These are phyloP conservation scores for Caenorhabditis latens DNA, from an alignment of 1,140 invertebrate species.

Conservation along the genomic window DNA sequence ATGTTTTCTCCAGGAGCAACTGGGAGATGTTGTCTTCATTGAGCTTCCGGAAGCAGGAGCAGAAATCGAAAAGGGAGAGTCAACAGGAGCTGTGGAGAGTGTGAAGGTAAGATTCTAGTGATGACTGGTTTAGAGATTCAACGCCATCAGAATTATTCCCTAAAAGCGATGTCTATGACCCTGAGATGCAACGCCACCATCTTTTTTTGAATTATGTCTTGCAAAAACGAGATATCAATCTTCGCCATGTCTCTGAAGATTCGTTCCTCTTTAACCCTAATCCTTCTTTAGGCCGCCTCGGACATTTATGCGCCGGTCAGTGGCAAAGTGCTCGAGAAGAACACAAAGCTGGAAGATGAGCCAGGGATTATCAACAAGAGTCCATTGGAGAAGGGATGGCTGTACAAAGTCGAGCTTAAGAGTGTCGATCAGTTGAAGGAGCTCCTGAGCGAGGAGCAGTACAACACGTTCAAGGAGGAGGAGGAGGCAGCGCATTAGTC, in stretches of 20 bases:
- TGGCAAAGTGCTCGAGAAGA: conserved; percentile 89
- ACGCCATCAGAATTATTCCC: too few species aligned
- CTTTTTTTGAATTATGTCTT: too few species aligned
- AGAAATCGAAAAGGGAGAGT: conserved; percentile 66
- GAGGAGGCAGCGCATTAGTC: conserved; percentile 48
- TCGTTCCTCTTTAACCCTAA: background rate
- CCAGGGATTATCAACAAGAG: conserved; percentile 90
- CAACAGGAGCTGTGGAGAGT: conserved; percentile 93
- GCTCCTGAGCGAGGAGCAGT: conserved; percentile 88
- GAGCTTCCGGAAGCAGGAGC: conserved; percentile 87
- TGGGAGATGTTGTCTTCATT: conserved; percentile 93
- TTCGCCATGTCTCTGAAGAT: too few species aligned
- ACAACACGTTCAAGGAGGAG: conserved; percentile 83
- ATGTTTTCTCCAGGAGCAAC: conserved; percentile 82
- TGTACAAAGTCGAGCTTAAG: conserved; percentile 88
- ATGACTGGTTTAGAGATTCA: background rate
- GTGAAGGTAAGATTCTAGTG: conserved; percentile 82
- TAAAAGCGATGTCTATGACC: too few species aligned
- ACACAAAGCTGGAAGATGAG: conserved; percentile 85
- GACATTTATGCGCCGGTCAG: conserved; percentile 92
- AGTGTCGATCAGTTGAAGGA: conserved; percentile 85
- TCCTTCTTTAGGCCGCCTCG: conserved; percentile 83
- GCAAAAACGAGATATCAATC: too few species aligned
- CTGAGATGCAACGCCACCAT: too few species aligned
- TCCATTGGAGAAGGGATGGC: conserved; percentile 93